Percentiles rank a stretch among this genome's conserved stretches.
These are phyloP conservation scores for Rhynchomys soricoides DNA, from an alignment of 2,113 vertebrate genomes.

Conservation along the genomic window DNA sequence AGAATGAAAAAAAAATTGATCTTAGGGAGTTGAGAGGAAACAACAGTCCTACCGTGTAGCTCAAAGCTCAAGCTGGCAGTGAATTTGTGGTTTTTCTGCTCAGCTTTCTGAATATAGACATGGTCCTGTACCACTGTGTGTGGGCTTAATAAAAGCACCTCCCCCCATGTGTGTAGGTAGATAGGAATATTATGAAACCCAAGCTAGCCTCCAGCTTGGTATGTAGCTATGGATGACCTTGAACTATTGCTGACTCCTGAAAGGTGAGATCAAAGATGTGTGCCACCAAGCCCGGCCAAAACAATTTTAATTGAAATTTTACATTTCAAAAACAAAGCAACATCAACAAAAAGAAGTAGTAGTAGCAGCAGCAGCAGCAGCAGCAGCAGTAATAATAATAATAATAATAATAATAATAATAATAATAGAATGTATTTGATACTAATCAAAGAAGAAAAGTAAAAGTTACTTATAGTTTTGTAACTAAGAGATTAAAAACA, in stretches of 20 bases:
- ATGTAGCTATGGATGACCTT: not conserved
- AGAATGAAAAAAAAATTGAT: not conserved
- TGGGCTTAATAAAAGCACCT: not conserved
- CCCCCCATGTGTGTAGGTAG: not conserved
- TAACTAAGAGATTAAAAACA: not conserved
- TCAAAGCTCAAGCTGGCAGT: not conserved
- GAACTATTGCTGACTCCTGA: not conserved
- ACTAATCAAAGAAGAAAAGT: constrained; percentile 8
- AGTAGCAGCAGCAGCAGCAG: no score
- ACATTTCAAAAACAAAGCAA: not conserved
- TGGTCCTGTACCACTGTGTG: no score
- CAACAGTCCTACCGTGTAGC: not conserved
- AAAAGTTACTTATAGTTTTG: not conserved
- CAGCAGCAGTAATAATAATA: no score
- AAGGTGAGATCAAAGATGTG: not conserved
- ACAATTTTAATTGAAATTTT: not conserved
- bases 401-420: no score
- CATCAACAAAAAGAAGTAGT: not conserved
- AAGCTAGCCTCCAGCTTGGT: not conserved
- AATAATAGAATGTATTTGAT: constrained; percentile 24
- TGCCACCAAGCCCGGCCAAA: not conserved
- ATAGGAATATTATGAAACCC: not conserved
- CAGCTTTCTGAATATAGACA: not conserved
- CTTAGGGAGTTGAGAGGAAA: not conserved
- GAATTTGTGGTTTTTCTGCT: not conserved